These are phyloP conservation scores for Adela reaumurella DNA, from an alignment of 2,888 invertebrate genomes.

Conservation along the genomic window DNA sequence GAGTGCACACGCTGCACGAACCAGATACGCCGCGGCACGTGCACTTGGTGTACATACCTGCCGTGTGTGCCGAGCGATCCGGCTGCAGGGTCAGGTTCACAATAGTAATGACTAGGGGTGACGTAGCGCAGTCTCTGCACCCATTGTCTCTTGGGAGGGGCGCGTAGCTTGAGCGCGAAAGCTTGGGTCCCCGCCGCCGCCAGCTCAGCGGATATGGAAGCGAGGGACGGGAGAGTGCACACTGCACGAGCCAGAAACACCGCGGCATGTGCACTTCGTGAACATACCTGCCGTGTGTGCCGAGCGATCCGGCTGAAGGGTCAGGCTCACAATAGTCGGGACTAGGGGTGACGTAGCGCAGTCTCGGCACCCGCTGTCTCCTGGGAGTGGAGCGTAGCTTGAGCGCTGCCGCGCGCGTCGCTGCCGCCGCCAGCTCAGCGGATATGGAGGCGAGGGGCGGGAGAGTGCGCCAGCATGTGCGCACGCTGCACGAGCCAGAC, in stretches of 20 bases:
- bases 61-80: constrained; percentile 78
- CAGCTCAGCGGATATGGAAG: too few relatives aligned
- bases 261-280: constrained; percentile 77
- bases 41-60: too few relatives aligned
- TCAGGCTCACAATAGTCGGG: constrained; percentile 82
- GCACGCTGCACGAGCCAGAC: constrained; percentile 77
- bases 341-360: constrained; percentile 74
- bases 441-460: constrained; percentile 63
- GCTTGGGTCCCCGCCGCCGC: too few relatives aligned
- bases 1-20: too few relatives aligned
- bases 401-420: constrained; percentile 38
- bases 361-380: constrained; percentile 50
- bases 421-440: constrained; percentile 40
- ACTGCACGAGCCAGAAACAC: constrained; percentile 81
- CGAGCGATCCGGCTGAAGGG: constrained; percentile 67
- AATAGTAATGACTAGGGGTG: constrained; percentile 80
- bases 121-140: constrained; percentile 72
- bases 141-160: too few relatives aligned
- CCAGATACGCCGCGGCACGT: too few relatives aligned
- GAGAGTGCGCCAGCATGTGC: constrained; percentile 76
- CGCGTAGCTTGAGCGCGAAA: too few relatives aligned
- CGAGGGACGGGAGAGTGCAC: too few relatives aligned
- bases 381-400: constrained; percentile 28
- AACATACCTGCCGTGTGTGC: constrained; percentile 71
- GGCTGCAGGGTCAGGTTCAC: constrained; percentile 66